Percentiles rank a stretch among this genome's conserved stretches.
Evolutionary conservation across 1,140 invertebrate species (phyloP).

Genomic region (Hylaeus anthracinus): DNA sequence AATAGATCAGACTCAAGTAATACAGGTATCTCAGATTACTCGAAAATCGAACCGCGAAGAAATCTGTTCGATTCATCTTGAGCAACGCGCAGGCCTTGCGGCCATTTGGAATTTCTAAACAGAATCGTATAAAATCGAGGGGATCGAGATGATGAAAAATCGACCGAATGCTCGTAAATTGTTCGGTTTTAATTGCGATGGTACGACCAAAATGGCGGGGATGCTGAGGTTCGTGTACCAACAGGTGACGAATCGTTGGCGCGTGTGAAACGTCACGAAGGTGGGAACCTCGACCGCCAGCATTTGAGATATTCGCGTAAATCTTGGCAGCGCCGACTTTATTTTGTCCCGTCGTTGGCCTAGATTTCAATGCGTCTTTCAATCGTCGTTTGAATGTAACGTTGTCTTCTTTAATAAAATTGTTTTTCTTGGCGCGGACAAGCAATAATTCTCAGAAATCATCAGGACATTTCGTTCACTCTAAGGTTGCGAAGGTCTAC

Average conservation of each 20-base stretch:
- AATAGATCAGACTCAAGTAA: no score
- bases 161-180: not conserved
- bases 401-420: not conserved
- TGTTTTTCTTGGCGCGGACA: no score
- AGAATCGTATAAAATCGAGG: not conserved
- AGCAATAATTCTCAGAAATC: no score
- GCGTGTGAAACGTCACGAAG: not conserved
- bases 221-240: not conserved
- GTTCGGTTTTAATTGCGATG: not conserved
- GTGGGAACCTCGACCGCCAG: not conserved
- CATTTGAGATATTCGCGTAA: not conserved
- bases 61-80: not conserved
- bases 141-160: not conserved
- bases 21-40: no score
- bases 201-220: not conserved
- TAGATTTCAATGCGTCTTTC: not conserved
- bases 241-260: not conserved
- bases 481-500: no score
- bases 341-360: slow-evolving; percentile 14
- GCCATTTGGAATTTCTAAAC: not conserved
- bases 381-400: not conserved
- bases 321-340: not conserved
- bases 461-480: no score
- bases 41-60: not conserved
- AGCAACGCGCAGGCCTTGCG: not conserved